phyloP scores from a whole-genome alignment of 2,113 vertebrate genomes.

The Heloderma charlesbogerti region DNA sequence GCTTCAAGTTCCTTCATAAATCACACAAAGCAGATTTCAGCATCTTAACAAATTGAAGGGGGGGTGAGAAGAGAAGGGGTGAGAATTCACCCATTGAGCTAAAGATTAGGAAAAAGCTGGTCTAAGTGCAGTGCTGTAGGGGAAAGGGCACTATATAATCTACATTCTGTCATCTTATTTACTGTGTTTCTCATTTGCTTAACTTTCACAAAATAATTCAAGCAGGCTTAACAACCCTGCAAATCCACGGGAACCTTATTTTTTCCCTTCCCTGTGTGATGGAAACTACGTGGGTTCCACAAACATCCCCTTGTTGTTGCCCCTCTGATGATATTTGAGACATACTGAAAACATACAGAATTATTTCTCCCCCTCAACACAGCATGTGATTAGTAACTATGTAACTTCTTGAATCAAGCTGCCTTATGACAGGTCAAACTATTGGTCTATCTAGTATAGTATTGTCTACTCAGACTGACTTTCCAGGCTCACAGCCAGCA shows the following conservation, averaged over 20 bases:
- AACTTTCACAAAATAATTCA: constrained; percentile 80
- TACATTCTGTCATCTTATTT: constrained; percentile 77
- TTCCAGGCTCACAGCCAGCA: neutral
- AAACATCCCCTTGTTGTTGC: constrained; percentile 60
- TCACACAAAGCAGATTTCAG: constrained; percentile 87
- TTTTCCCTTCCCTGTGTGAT: constrained; percentile 39
- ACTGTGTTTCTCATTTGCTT: constrained; percentile 80
- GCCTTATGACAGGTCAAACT: neutral
- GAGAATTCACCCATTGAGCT: constrained; percentile 66
- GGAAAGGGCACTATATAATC: constrained; percentile 62
- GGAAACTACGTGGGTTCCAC: constrained; percentile 67
- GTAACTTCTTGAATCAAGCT: constrained; percentile 11
- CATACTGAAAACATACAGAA: constrained; percentile 25
- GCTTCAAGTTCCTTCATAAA: constrained; percentile 87
- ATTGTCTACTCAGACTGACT: neutral
- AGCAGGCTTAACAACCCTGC: constrained; percentile 68
- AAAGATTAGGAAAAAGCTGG: constrained; percentile 56
- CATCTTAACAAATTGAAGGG: constrained; percentile 81
- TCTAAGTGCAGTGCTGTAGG: constrained; percentile 14
- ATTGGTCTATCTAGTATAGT: neutral
- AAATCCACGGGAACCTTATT: constrained; percentile 73
- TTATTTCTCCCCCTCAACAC: constrained; percentile 16
- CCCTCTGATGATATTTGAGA: constrained; percentile 45
- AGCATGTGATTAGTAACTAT: neutral
- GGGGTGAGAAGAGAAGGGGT: constrained; percentile 10